These are phyloP conservation scores for Urophycis tenuis DNA, from an alignment of 2,797 vertebrate species.

Conservation along the genomic window DNA sequence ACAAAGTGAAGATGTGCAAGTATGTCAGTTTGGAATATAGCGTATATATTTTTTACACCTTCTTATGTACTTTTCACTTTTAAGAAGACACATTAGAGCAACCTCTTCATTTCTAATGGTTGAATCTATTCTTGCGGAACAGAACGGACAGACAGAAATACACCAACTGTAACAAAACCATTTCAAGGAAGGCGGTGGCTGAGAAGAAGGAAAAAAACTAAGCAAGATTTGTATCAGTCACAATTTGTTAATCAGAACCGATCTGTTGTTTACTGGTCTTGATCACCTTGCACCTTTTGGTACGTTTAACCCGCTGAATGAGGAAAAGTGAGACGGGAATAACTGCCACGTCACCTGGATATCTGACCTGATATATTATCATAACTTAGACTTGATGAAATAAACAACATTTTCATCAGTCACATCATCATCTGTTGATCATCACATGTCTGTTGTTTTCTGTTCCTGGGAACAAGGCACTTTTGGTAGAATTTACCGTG, in stretches of 20 bases:
- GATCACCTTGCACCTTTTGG: not conserved
- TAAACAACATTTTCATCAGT: not conserved
- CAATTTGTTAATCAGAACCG: not conserved
- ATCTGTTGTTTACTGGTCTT: not conserved
- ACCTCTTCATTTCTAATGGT: not conserved
- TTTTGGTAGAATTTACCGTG: not conserved
- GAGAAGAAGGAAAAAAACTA: conserved; percentile 52
- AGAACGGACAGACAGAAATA: conserved; percentile 80
- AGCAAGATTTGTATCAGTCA: not conserved
- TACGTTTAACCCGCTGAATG: not conserved
- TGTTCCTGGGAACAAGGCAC: not conserved
- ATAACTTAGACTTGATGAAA: not conserved
- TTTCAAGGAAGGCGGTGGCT: conserved; percentile 63
- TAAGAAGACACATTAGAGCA: not conserved
- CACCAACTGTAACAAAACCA: conserved; percentile 66
- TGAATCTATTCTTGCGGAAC: conserved; percentile 24
- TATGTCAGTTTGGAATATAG: conserved; percentile 31
- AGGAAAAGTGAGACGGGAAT: conserved; percentile 37
- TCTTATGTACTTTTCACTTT: not conserved
- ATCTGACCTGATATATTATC: conserved; percentile 9
- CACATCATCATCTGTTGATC: not conserved
- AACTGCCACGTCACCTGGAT: not conserved
- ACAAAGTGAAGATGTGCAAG: conserved; percentile 74
- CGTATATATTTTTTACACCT: not conserved
- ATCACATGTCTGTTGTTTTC: not conserved